phyloP scores from a whole-genome alignment of 1,140 invertebrate species.

The Neocloeon triangulifer region DNA sequence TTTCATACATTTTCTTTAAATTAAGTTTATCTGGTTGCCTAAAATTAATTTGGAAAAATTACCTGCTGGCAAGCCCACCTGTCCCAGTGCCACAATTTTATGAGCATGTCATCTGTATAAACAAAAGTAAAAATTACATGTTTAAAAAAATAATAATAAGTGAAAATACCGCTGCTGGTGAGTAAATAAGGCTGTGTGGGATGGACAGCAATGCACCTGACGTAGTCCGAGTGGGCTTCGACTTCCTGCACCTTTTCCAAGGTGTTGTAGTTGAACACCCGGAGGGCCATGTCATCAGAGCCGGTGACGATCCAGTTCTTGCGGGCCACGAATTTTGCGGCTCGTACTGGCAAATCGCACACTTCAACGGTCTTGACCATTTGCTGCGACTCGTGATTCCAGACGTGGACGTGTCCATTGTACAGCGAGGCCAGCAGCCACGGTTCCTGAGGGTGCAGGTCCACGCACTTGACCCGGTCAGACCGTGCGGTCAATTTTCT shows the following conservation, averaged over 20 bases:
- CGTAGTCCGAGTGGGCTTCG: constrained; percentile 97
- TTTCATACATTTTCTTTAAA: no score
- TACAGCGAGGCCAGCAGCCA: constrained; percentile 97
- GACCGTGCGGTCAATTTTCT: constrained; percentile 89
- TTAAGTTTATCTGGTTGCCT: no score
- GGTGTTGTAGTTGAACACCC: constrained; percentile 98
- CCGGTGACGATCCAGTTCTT: constrained; percentile 99
- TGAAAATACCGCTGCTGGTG: constrained; percentile 71
- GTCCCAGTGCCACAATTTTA: constrained; percentile 99
- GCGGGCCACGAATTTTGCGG: constrained; percentile 84
- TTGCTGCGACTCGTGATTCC: constrained; percentile 91
- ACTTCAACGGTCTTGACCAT: constrained; percentile 89
- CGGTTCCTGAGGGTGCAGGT: constrained; percentile 90
- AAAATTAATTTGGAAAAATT: no score
- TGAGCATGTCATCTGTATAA: constrained; percentile 86
- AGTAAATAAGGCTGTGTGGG: constrained; percentile 93
- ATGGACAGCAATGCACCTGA: constrained; percentile 89
- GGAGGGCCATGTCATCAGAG: constrained; percentile 87
- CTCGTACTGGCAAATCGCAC: constrained; percentile 87
- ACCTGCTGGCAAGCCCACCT: constrained; percentile 95
- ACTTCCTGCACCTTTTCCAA: constrained; percentile 85
- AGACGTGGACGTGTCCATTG: constrained; percentile 97
- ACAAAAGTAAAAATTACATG: constrained; percentile 1
- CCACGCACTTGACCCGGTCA: constrained; percentile 94
- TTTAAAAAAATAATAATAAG: neutral